Evolutionary conservation across 2,113 vertebrate species (phyloP), one percentile per base, ranked within the genome.

Genomic region (Cyprinodon tularosa): DNA sequence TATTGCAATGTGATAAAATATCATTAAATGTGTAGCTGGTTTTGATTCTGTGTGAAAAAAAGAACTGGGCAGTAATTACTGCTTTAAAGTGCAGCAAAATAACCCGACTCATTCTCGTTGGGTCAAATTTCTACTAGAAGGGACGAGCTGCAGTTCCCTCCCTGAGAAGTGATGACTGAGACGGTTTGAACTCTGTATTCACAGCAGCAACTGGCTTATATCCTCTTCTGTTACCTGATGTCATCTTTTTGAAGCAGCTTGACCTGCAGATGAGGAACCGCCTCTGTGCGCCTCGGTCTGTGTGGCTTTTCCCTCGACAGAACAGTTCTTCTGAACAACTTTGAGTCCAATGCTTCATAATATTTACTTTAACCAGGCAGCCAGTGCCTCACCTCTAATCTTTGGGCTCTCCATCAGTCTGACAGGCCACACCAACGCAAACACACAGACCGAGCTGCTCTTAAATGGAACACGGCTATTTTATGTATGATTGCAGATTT

Each of bases 281-380:
- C 2, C 5, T 17, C 50, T 40, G 59, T 37, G 40, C 67, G 77
- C 76, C 81, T 78, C 81, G 65, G 71, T 67, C 70, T 38, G 10
- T 38, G 68, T 68, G 72, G 66, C 20, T 78, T 29, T 20, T 5
- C 42, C 76, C 69, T 29, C 74, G 80, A 84, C 86, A 78, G 69
- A 77, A 72, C 71, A 64, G 74, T 62, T 70, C 36, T 73, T 74
- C 76, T 78, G 82, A 62, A 15, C 71, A 71, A 83, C 78, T 83
- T 84, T 78, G 78, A 69, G 47, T 75, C 82, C 85, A 80, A 71
- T 57, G 42, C 74, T 14, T 83, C 84, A 90, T 90, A 93, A 93
- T 93, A 94, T 93, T 93, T 93, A 92, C 91, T 90, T 82, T 86
- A 81, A 72, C 83, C 88, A 89, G 53, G 65, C 85, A 88, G 82